phyloP scores from a whole-genome alignment of 2,113 vertebrate species.

The Pachyramphus minor region DNA sequence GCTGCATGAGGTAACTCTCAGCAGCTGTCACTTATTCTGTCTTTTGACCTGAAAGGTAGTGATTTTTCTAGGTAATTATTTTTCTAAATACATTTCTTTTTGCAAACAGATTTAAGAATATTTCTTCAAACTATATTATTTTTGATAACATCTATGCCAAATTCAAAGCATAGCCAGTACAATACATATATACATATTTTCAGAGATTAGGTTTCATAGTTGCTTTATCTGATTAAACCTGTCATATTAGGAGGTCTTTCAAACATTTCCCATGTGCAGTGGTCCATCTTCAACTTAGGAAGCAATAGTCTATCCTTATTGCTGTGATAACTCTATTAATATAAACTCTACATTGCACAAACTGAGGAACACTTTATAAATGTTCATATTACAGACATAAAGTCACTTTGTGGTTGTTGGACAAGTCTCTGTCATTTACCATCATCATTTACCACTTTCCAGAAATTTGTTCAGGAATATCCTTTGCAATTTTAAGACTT shows the following conservation, averaged over 20 bases:
- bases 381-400: neutral
- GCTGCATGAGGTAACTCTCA: neutral
- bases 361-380: neutral
- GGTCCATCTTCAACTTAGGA: neutral
- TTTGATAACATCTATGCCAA: neutral
- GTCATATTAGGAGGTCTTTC: neutral
- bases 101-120: neutral
- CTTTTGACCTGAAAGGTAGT: neutral
- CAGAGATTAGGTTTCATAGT: neutral
- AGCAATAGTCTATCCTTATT: neutral
- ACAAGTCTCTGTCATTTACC: neutral
- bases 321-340: neutral
- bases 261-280: neutral
- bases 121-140: neutral
- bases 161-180: neutral
- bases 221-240: neutral
- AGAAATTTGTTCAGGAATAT: conserved; percentile 17
- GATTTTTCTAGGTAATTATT: neutral
- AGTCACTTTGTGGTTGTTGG: neutral
- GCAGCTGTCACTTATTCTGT: neutral
- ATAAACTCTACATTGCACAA: neutral
- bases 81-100: neutral
- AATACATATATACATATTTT: neutral
- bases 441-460: neutral
- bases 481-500: neutral